Percentiles rank a stretch among this genome's conserved stretches.
Conservation (phyloP, 2,888 invertebrate genomes). For the Helobdella robusta region DNA sequence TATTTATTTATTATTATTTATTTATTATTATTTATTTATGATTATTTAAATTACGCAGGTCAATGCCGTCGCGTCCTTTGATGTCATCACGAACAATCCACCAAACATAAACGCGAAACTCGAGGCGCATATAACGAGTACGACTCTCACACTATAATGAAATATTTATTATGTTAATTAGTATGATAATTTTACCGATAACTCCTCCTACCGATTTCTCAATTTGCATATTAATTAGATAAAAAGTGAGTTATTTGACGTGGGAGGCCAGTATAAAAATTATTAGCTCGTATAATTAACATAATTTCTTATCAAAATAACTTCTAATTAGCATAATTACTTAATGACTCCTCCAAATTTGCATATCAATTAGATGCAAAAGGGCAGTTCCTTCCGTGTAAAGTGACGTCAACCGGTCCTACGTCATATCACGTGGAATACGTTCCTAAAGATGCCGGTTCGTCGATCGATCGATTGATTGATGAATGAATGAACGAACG, state of each 20-base stretch:
- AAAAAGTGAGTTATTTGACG: no score
- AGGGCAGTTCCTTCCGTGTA: constrained; percentile 26
- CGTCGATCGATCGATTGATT: no score
- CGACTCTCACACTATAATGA: neutral
- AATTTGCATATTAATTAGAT: no score
- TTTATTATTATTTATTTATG: no score
- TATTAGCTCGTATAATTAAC: no score
- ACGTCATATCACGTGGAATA: constrained; percentile 29
- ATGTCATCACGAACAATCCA: constrained; percentile 46
- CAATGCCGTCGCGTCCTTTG: constrained; percentile 50
- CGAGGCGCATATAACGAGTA: constrained; percentile 23
- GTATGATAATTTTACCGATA: neutral
- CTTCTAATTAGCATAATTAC: no score
- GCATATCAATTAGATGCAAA: constrained; percentile 30
- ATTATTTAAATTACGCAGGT: no score
- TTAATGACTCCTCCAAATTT: no score
- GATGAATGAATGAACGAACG: no score
- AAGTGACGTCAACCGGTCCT: constrained; percentile 17
- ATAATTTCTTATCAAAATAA: no score
- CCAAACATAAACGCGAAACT: constrained; percentile 48
- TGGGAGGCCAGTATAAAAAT: no score
- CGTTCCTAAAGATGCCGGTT: constrained; percentile 31
- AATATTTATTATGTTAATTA: neutral
- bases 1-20: no score
- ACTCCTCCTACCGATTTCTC: neutral